phyloP scores from a whole-genome alignment of 1,140 invertebrate genomes.

The Eurosta solidaginis region DNA sequence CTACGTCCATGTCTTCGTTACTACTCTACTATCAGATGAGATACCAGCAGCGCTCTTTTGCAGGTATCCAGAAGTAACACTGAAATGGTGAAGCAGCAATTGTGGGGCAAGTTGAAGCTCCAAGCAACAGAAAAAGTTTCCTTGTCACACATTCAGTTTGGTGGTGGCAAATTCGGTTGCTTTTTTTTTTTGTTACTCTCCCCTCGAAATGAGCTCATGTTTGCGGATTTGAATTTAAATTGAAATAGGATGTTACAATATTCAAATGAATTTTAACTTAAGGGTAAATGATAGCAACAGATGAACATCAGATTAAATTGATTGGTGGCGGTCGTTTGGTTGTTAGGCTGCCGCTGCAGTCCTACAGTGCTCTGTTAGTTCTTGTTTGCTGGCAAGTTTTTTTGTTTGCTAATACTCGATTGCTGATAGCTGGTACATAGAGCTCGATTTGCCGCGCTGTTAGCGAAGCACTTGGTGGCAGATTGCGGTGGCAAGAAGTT shows the following conservation, averaged over 20 bases:
- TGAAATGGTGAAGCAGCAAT: too few relatives aligned
- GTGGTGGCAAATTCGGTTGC: slow-evolving; percentile 9
- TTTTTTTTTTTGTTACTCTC: too few relatives aligned
- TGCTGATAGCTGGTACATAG: slow-evolving; percentile 15
- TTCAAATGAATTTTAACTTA: slow-evolving; percentile 59
- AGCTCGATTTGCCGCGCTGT: not conserved
- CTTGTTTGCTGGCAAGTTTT: not conserved
- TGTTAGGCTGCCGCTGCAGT: not conserved
- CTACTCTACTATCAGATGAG: too few relatives aligned
- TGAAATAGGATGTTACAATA: slow-evolving; percentile 59
- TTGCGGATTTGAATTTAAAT: slow-evolving; percentile 60
- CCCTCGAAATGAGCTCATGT: slow-evolving; percentile 45
- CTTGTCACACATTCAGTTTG: not conserved
- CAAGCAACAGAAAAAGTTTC: slow-evolving; percentile 16
- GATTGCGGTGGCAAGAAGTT: not conserved
- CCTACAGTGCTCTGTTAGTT: not conserved
- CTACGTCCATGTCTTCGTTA: too few relatives aligned
- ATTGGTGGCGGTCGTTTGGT: slow-evolving; percentile 46
- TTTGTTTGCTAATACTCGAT: not conserved
- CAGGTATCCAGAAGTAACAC: too few relatives aligned
- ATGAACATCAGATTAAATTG: slow-evolving; percentile 60
- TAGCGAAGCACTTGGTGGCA: not conserved
- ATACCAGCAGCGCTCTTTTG: too few relatives aligned
- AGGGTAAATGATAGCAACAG: slow-evolving; percentile 53
- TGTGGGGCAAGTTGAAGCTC: too few relatives aligned